Evolutionary conservation across 2,113 vertebrate genomes (phyloP).

Genomic region (Gallinago undulata): DNA sequence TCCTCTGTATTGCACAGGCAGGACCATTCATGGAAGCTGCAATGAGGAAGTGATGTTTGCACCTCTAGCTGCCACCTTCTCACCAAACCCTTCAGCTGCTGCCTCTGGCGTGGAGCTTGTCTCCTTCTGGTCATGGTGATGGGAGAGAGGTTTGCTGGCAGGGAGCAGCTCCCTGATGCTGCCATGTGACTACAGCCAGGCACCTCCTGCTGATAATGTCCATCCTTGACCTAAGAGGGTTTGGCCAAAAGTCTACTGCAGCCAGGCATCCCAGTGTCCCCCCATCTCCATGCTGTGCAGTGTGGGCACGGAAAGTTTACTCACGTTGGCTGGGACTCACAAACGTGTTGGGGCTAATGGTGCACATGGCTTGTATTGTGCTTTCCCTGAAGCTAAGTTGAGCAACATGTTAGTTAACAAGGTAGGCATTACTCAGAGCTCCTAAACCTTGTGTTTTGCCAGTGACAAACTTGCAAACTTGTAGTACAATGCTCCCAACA

Average conservation of each 20-base stretch:
- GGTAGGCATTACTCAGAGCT: conserved; percentile 13
- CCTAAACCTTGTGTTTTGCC: neutral
- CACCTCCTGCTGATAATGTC: neutral
- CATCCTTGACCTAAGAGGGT: neutral
- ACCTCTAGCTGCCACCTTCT: conserved; percentile 17
- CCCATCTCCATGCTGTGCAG: accelerated
- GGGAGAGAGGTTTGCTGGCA: neutral
- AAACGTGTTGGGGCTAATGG: neutral
- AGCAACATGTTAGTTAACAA: neutral
- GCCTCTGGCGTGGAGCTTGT: neutral
- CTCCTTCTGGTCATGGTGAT: neutral
- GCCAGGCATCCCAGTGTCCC: neutral
- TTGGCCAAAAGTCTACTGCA: neutral
- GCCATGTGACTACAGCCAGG: neutral
- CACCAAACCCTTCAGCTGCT: neutral
- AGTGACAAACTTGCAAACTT: conserved; percentile 7
- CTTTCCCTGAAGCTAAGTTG: conserved; percentile 43
- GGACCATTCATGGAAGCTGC: neutral
- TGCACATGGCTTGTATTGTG: neutral
- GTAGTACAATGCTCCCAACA: neutral
- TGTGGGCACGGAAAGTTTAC: neutral
- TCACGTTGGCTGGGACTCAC: neutral
- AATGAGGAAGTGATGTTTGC: conserved; percentile 13
- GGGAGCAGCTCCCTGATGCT: neutral
- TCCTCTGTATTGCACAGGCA: conserved; percentile 20